Percentiles rank a stretch among this genome's conserved stretches.
These are phyloP conservation scores for Rhynchomys soricoides DNA, from an alignment of 2,113 vertebrate species.

Conservation along the genomic window DNA sequence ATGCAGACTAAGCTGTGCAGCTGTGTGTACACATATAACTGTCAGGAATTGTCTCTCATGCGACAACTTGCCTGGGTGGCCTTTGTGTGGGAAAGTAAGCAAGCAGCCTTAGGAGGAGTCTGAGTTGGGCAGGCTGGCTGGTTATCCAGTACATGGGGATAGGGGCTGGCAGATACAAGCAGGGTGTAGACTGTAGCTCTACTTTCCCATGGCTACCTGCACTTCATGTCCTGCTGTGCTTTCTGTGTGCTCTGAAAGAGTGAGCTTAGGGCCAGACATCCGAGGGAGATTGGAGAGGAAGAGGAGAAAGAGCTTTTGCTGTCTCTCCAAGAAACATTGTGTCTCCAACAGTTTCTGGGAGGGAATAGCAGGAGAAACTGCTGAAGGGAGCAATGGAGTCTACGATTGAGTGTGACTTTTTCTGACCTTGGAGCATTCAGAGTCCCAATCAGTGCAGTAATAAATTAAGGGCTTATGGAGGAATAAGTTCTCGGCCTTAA, in stretches of 20 bases:
- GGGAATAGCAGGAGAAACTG: slow-evolving; percentile 54
- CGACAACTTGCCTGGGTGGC: neutral
- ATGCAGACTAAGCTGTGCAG: neutral
- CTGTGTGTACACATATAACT: neutral
- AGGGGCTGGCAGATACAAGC: neutral
- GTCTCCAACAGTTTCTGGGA: neutral
- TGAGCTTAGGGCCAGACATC: neutral
- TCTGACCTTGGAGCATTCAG: slow-evolving; percentile 77
- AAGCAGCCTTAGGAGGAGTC: slow-evolving; percentile 14
- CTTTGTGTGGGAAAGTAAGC: slow-evolving; percentile 2
- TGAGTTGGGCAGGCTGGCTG: neutral
- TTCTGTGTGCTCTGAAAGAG: slow-evolving; percentile 21
- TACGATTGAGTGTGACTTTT: slow-evolving; percentile 63
- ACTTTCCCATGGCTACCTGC: neutral
- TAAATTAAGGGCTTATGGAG: slow-evolving; percentile 82
- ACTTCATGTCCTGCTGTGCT: neutral
- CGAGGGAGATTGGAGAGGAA: slow-evolving; percentile 1
- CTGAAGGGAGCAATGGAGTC: slow-evolving; percentile 60
- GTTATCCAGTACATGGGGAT: neutral
- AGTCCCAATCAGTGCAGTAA: slow-evolving; percentile 74
- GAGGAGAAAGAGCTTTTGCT: slow-evolving; percentile 8
- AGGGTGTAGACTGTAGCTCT: neutral
- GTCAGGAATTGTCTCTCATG: slow-evolving; percentile 12
- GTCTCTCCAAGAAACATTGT: slow-evolving; percentile 41
- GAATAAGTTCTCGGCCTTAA: slow-evolving; percentile 80